Conservation (phyloP, 2,113 vertebrate genomes). For the Leiothrix lutea region DNA sequence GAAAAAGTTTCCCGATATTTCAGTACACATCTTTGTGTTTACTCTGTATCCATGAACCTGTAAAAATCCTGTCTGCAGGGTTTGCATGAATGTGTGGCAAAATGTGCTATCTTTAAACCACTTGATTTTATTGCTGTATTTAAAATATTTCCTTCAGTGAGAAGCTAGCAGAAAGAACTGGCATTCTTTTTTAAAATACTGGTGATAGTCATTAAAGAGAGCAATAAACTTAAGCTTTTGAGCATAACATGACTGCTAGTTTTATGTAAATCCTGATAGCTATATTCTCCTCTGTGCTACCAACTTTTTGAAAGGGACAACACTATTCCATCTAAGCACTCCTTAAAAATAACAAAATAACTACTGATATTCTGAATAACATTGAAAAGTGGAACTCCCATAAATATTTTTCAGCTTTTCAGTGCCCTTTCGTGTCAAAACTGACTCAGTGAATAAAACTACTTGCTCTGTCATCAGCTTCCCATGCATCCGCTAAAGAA, state of each 20-base stretch:
- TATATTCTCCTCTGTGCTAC: not conserved
- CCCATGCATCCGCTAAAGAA: not conserved
- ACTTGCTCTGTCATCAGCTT: not conserved
- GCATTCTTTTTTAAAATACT: constrained; percentile 73
- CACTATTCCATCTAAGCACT: not conserved
- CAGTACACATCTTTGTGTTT: constrained; percentile 42
- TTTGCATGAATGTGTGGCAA: constrained; percentile 76
- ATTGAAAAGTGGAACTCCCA: not conserved
- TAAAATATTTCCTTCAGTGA: constrained; percentile 75
- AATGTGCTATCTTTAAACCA: constrained; percentile 74
- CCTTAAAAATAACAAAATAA: not conserved
- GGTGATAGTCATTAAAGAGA: constrained; percentile 79
- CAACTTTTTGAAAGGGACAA: not conserved
- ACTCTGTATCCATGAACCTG: constrained; percentile 61
- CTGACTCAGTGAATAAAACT: constrained; percentile 13
- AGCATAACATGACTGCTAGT: constrained; percentile 71
- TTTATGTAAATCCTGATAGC: constrained; percentile 52
- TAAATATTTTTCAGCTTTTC: constrained; percentile 33
- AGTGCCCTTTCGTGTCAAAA: not conserved
- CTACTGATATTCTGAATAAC: not conserved
- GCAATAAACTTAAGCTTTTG: constrained; percentile 81
- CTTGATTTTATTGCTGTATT: constrained; percentile 80
- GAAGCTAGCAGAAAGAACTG: constrained; percentile 70
- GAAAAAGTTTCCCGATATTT: constrained; percentile 48
- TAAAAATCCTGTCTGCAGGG: constrained; percentile 69